Evolutionary conservation across 2,888 invertebrate species (phyloP), one percentile per base, ranked within the genome.

Genomic region (Tinea pellionella): DNA sequence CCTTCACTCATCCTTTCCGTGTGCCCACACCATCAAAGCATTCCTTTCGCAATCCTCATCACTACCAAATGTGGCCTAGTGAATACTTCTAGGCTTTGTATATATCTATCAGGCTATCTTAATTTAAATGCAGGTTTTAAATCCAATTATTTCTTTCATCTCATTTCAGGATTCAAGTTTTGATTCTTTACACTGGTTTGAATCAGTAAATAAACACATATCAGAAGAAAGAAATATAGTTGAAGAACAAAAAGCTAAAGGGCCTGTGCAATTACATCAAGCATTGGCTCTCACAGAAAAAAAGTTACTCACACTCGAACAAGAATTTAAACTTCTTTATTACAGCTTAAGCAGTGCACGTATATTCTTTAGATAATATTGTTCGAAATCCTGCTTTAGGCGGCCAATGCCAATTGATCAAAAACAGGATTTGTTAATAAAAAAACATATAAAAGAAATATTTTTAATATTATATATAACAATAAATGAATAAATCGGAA

Each of bases 181-280:
- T 74, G 96, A 98, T 82, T 92, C 96, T 0, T 87, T 99, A 6
- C 96, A 97, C 75, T 99, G 99, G 99, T 98, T 98, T 74, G 92
- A 95, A 67, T 94, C 96, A 1, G 93, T 97, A 9, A 90, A 91
- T 72, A 90, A 91, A 59, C 93, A 95, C 70, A 92, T 94, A 65
- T 78, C 75, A 6, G 80, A 84, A 24, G 95, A 96, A 71, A 89
- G 89, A 62, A 76, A 73, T 63, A 68, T 76, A 43, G 79, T 91
- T 11, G 79, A 88, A 41, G 87, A 89, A 18, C 91, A 92, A 69
- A 89, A 77, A 89, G 89, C 63, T 90, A 95, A 89, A 68, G 90
- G 92, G n/a, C 93, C 96, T 68, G 90, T 94, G 64, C 98, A 98
- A 74, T 82, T 98, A n/a, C 94, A 95, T 67, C 97, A 98, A 81